Percentiles rank a stretch among this genome's conserved stretches.
Evolutionary conservation across 2,113 vertebrate species (phyloP).

Genomic region (Bos indicus): DNA sequence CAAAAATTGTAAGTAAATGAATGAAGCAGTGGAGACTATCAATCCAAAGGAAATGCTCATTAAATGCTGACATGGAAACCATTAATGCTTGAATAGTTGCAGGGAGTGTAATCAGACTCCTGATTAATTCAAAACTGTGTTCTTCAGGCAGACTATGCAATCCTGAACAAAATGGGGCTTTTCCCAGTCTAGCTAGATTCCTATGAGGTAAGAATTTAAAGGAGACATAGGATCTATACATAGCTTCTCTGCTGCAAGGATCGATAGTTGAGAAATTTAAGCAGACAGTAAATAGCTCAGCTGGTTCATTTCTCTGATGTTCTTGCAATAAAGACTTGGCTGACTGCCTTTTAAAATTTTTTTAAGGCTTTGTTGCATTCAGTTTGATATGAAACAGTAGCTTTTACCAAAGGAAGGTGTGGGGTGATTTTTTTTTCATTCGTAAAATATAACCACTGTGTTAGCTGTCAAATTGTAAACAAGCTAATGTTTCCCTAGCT

Average conservation of each 20-base stretch:
- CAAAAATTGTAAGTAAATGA: slow-evolving; percentile 36
- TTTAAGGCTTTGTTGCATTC: slow-evolving; percentile 20
- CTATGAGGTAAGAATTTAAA: slow-evolving; percentile 51
- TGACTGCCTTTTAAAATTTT: neutral
- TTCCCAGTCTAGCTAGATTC: neutral
- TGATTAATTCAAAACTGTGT: neutral
- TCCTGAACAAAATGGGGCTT: slow-evolving; percentile 1
- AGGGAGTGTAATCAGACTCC: neutral
- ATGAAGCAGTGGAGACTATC: slow-evolving; percentile 24
- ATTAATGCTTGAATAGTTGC: slow-evolving; percentile 31
- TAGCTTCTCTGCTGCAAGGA: slow-evolving; percentile 10
- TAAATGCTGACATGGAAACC: slow-evolving; percentile 42
- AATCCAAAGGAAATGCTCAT: slow-evolving; percentile 5
- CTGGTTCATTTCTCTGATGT: neutral
- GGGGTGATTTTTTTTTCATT: slow-evolving; percentile 14
- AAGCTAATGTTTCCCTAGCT: neutral
- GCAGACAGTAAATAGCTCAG: slow-evolving; percentile 27
- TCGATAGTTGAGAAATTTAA: slow-evolving; percentile 52
- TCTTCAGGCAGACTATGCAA: neutral
- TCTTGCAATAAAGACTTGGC: slow-evolving; percentile 28
- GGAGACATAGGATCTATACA: slow-evolving; percentile 51
- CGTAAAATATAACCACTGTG: slow-evolving; percentile 14
- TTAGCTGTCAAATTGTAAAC: slow-evolving; percentile 24
- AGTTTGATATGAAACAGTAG: neutral
- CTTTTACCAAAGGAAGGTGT: slow-evolving; percentile 40